These are phyloP conservation scores for Ispidina lecontei DNA, from an alignment of 2,797 vertebrate genomes.

Conservation along the genomic window DNA sequence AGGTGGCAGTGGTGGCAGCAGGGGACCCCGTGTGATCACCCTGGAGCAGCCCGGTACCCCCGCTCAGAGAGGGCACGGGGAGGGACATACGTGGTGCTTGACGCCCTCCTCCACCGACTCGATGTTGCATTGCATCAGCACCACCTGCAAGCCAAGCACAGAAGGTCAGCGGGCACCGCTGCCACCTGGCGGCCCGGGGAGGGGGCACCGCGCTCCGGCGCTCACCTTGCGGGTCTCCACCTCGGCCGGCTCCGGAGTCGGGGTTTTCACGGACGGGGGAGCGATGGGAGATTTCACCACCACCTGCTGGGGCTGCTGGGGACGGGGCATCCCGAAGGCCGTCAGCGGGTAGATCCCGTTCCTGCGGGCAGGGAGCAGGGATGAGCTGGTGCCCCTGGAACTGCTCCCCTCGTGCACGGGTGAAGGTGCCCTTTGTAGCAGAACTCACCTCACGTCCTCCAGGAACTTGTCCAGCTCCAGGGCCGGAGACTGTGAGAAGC, in stretches of 20 bases:
- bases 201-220: fast-evolving
- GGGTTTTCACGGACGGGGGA: slow-evolving; percentile 93
- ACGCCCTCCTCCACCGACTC: slow-evolving; percentile 95
- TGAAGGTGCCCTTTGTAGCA: not conserved
- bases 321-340: slow-evolving; percentile 92
- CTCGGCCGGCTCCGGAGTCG: slow-evolving; percentile 95
- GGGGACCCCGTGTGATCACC: not conserved
- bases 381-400: not conserved
- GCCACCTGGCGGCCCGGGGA: fast-evolving
- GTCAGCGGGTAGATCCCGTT: slow-evolving; percentile 98
- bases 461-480: slow-evolving; percentile 97
- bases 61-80: not conserved
- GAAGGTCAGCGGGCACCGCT: not conserved
- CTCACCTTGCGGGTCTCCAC: slow-evolving; percentile 95
- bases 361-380: slow-evolving; percentile 69
- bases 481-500: slow-evolving; percentile 96
- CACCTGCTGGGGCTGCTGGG: slow-evolving; percentile 95
- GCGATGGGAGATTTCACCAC: slow-evolving; percentile 93
- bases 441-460: slow-evolving; percentile 91
- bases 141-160: slow-evolving; percentile 82
- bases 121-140: slow-evolving; percentile 98
- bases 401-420: not conserved
- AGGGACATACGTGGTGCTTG: slow-evolving; percentile 89
- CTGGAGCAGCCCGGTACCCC: not conserved
- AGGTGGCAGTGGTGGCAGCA: not conserved